Conservation (phyloP, 2,888 invertebrate genomes). For the Carabus problematicus region DNA sequence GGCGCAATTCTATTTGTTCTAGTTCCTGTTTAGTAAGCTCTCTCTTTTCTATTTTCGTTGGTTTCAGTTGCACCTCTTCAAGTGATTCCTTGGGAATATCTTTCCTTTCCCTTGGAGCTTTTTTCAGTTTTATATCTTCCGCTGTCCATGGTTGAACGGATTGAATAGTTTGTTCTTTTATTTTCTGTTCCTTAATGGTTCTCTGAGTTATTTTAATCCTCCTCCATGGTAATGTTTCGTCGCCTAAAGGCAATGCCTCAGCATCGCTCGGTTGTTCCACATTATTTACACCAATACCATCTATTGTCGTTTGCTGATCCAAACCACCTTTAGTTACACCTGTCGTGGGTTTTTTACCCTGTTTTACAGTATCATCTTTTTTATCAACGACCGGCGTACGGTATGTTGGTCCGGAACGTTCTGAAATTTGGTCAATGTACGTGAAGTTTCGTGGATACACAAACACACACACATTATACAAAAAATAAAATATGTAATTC, state of each 20-base stretch:
- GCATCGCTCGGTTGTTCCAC: conserved; percentile 56
- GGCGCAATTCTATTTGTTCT: conserved; percentile 46
- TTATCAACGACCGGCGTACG: conserved; percentile 58
- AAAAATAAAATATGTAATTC: background rate
- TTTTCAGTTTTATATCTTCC: conserved; percentile 67
- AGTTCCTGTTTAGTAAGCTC: conserved; percentile 53
- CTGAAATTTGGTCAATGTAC: conserved; percentile 56
- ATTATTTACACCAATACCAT: conserved; percentile 51
- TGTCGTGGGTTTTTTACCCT: conserved; percentile 53
- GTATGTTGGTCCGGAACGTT: conserved; percentile 61
- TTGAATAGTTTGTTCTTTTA: conserved; percentile 57
- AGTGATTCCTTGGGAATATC: conserved; percentile 57
- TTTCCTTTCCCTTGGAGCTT: conserved; percentile 57
- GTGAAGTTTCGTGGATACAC: background rate
- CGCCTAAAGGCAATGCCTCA: conserved; percentile 61
- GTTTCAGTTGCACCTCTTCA: conserved; percentile 63
- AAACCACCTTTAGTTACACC: conserved; percentile 56
- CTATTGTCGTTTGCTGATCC: conserved; percentile 52
- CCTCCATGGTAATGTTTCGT: conserved; percentile 66
- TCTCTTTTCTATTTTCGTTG: conserved; percentile 62
- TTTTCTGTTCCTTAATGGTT: conserved; percentile 54
- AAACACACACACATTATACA: conserved; percentile 6
- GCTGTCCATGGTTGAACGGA: conserved; percentile 67
- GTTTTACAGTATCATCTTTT: conserved; percentile 51
- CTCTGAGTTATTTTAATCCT: conserved; percentile 35